Evolutionary conservation across 1,140 invertebrate genomes (phyloP), one percentile per base, ranked within the genome.

Genomic region (Ooceraea biroi): DNA sequence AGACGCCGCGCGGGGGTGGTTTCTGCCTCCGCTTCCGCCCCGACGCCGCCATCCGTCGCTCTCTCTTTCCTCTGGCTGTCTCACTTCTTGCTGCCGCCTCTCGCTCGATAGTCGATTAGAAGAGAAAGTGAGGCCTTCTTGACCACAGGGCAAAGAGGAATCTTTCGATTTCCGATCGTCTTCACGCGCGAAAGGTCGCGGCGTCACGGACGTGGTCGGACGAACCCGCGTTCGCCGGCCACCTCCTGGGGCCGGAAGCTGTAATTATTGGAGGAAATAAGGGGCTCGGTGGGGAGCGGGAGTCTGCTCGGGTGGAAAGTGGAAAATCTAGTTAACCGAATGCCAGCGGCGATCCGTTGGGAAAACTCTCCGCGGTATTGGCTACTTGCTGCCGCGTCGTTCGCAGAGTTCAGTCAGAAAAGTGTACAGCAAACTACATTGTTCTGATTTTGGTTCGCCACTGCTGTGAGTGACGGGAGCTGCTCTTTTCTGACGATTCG

Each of bases 81-180:
- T 10, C 19, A 5, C 50, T 52, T n/a, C n/a, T n/a, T 50, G 8
- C 3, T n/a, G 46, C 11, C 48, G 41, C 41, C 22, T 12, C 8
- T 63, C 48, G 69, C 48, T 65, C 73, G 55, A 85, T 74, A 44
- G 25, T n/a, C 76, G 84, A 74, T 86, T 78, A 84, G 27, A 73
- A 73, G 74, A 78, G 86, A 88, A 87, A 88, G 85, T 88, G 74
- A 71, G 27, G 17, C 27, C 55, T 50, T 52, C 69, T 85, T 85
- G 82, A 88, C 74, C 85, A 66, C 46, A 86, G 66, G 72, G 36
- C 22, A 46, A 44, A 58, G 57, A 50, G 60, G 55, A 68, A 73
- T 36, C 78, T 84, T 84, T 87, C 86, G 80, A 88, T 88, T 87
- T 86, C 85, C 80, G 72, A 84, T 83, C 36, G 22, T 71, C 71